Evolutionary conservation across 2,888 invertebrate genomes (phyloP).

Genomic region (Luperina testacea): DNA sequence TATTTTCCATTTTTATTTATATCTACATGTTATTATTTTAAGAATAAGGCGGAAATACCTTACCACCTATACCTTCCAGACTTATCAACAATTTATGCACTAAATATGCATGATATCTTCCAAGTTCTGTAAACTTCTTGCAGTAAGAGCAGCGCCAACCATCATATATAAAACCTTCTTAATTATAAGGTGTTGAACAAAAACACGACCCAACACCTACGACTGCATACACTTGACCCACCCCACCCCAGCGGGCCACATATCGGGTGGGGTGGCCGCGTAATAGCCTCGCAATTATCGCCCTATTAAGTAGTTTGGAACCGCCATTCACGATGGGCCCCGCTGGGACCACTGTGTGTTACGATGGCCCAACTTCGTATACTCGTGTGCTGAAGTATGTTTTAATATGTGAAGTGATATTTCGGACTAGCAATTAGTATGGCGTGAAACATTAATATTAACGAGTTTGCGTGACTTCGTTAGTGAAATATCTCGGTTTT

Average conservation of each 20-base stretch:
- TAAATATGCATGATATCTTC: background rate
- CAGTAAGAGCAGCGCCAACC: background rate
- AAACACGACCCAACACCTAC: constrained; percentile 42
- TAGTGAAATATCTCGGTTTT: constrained; percentile 52
- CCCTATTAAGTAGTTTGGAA: constrained; percentile 88
- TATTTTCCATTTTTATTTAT: too few species aligned
- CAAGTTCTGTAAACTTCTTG: background rate
- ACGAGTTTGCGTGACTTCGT: constrained; percentile 59
- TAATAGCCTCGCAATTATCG: constrained; percentile 86
- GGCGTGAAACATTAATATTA: constrained; percentile 63
- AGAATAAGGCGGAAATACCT: background rate
- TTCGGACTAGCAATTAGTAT: constrained; percentile 61
- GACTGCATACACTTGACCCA: constrained; percentile 27
- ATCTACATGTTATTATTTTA: background rate
- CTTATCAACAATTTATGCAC: background rate
- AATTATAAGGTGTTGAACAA: constrained; percentile 50
- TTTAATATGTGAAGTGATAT: constrained; percentile 66
- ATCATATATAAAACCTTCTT: background rate
- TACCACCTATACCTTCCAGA: background rate
- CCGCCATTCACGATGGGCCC: constrained; percentile 74
- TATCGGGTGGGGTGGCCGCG: constrained; percentile 62
- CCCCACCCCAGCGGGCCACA: constrained; percentile 28
- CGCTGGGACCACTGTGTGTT: constrained; percentile 62
- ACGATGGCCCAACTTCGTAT: constrained; percentile 57
- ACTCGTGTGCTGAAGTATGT: constrained; percentile 37